A percentile compares a stretch with the other conserved stretches of the same genome.
phyloP scores from a whole-genome alignment of 2,113 vertebrate species.

The Syngnathus scovelli region DNA sequence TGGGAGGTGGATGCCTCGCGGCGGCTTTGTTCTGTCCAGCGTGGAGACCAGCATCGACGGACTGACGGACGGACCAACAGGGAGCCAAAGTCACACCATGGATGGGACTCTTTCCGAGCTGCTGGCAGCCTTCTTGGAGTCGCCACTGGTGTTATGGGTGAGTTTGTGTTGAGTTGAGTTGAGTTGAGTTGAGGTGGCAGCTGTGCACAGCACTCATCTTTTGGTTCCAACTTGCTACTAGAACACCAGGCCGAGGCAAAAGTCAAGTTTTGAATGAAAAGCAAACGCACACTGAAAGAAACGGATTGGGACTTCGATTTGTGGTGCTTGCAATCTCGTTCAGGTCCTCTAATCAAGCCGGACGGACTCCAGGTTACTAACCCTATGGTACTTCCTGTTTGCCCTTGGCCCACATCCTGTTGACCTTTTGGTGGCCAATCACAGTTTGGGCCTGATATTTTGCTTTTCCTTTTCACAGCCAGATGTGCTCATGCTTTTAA shows the following conservation, averaged over 20 bases:
- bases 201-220: neutral
- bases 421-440: slow-evolving; percentile 6
- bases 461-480: neutral
- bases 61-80: slow-evolving; percentile 15
- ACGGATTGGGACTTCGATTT: neutral
- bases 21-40: slow-evolving; percentile 56
- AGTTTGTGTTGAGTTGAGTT: slow-evolving; percentile 8
- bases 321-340: neutral
- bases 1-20: slow-evolving; percentile 41
- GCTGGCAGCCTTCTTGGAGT: slow-evolving; percentile 60
- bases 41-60: slow-evolving; percentile 27
- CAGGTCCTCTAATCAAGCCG: neutral
- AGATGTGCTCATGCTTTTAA: neutral
- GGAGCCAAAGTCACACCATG: slow-evolving; percentile 39
- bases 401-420: slow-evolving; percentile 32
- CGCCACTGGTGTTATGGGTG: slow-evolving; percentile 63
- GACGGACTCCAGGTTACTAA: slow-evolving; percentile 20
- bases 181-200: neutral
- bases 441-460: neutral
- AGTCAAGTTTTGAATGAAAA: neutral
- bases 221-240: neutral
- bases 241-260: neutral
- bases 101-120: slow-evolving; percentile 62
- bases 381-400: slow-evolving; percentile 31
- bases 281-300: neutral